Evolutionary conservation across 2,888 invertebrate species (phyloP).

Genomic region (Nyleta sp.): DNA sequence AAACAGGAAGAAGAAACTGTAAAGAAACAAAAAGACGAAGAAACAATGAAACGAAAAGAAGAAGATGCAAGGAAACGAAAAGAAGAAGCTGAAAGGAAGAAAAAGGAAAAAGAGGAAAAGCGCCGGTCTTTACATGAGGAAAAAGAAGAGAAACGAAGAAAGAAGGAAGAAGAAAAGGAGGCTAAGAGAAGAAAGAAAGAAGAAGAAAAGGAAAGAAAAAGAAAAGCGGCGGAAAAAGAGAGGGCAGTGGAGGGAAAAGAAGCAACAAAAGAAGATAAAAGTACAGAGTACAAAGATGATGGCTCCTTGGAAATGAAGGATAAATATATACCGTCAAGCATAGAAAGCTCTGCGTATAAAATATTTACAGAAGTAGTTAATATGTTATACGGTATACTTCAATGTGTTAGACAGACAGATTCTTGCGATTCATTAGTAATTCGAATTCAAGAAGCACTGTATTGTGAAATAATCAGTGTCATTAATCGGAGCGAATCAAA

Average conservation of each 20-base stretch:
- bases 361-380: no score
- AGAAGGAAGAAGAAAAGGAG: constrained; percentile 60
- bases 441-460: constrained; percentile 74
- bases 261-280: constrained; percentile 43
- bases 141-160: constrained; percentile 24
- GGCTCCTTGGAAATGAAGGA: no score
- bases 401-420: no score
- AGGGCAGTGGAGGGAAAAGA: constrained; percentile 60
- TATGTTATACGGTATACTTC: neutral
- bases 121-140: no score
- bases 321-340: no score
- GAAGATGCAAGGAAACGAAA: constrained; percentile 24
- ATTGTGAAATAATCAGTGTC: constrained; percentile 70
- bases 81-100: constrained; percentile 23
- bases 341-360: no score
- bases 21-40: constrained; percentile 57
- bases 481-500: constrained; percentile 68
- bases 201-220: constrained; percentile 54
- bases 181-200: constrained; percentile 45
- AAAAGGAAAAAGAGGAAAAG: constrained; percentile 25
- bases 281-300: no score
- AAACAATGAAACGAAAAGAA: constrained; percentile 57
- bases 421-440: constrained; percentile 66
- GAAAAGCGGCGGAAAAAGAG: constrained; percentile 21
- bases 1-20: no score